Percentiles rank a stretch among this genome's conserved stretches.
These are phyloP conservation scores for Campoletis raptor DNA, from an alignment of 2,888 invertebrate species.

Conservation along the genomic window DNA sequence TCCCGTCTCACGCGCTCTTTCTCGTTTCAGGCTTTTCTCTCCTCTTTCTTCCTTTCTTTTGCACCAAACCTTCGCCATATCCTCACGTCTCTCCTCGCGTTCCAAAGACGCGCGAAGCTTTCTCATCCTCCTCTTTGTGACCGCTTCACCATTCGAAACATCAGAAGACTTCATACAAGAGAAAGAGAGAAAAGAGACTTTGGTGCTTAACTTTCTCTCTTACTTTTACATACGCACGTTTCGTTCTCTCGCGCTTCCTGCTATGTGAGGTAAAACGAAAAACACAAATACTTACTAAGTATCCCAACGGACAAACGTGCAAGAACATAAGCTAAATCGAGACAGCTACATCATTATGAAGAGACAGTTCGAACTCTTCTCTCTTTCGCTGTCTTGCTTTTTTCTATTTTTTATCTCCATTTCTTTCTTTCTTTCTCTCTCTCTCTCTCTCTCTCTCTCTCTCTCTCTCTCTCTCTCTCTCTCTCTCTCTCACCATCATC, in stretches of 20 bases:
- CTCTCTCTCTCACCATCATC: neutral
- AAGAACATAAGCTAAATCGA: constrained; percentile 77
- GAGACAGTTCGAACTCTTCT: constrained; percentile 66
- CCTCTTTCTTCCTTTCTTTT: constrained; percentile 61
- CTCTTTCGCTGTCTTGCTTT: constrained; percentile 46
- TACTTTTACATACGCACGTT: constrained; percentile 28
- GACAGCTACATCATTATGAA: constrained; percentile 78
- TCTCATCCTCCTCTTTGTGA: constrained; percentile 44
- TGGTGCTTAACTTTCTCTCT: constrained; percentile 33
- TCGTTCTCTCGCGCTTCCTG: constrained; percentile 55
- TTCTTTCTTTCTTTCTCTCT: constrained; percentile 48
- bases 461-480: too few relatives aligned
- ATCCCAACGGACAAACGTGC: constrained; percentile 72
- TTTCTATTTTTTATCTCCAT: constrained; percentile 49
- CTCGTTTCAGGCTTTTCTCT: constrained; percentile 29
- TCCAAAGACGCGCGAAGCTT: constrained; percentile 6
- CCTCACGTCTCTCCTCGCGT: constrained; percentile 28
- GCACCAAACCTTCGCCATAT: neutral
- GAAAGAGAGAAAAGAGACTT: constrained; percentile 41
- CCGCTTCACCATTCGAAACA: constrained; percentile 65
- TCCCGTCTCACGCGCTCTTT: constrained; percentile 65
- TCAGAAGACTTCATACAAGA: constrained; percentile 63
- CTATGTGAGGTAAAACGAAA: constrained; percentile 74
- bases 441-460: constrained; percentile 68
- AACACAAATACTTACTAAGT: constrained; percentile 71